phyloP scores from a whole-genome alignment of 2,113 vertebrate species.

The Elephas maximus region DNA sequence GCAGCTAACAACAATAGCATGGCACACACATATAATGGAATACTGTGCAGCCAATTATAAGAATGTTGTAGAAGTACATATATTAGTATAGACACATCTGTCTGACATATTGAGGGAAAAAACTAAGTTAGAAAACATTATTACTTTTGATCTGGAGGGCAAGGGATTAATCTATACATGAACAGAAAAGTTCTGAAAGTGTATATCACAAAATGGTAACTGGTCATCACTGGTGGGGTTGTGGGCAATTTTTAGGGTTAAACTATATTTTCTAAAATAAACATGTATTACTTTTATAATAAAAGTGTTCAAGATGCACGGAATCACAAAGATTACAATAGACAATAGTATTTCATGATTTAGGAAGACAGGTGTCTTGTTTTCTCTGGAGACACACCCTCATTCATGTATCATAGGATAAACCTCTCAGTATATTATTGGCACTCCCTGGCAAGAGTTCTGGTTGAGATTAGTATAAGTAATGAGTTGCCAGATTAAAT shows the following conservation, averaged over 20 bases:
- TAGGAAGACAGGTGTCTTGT: not conserved
- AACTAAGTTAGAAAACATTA: constrained; percentile 21
- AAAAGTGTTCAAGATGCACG: constrained; percentile 14
- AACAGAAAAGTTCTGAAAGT: constrained; percentile 23
- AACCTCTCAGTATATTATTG: constrained; percentile 44
- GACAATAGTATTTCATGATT: constrained; percentile 32
- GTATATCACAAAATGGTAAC: constrained; percentile 51
- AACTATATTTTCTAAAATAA: constrained; percentile 57
- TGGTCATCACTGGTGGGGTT: not conserved
- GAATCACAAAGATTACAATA: constrained; percentile 26
- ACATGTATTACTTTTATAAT: constrained; percentile 11
- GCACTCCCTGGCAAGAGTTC: constrained; percentile 37
- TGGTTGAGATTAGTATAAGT: constrained; percentile 36
- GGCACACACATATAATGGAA: not conserved
- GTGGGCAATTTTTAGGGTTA: not conserved
- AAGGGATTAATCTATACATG: not conserved
- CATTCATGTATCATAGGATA: constrained; percentile 41
- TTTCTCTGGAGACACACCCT: constrained; percentile 55
- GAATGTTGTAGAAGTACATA: not conserved
- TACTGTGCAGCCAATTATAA: constrained; percentile 15
- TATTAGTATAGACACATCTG: not conserved
- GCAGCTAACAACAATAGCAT: too few species aligned
- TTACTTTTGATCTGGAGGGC: not conserved
- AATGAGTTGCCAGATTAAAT: constrained; percentile 54
- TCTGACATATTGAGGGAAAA: not conserved